phyloP scores from a whole-genome alignment of 2,797 vertebrate genomes.

The Lophotriccus pileatus region DNA sequence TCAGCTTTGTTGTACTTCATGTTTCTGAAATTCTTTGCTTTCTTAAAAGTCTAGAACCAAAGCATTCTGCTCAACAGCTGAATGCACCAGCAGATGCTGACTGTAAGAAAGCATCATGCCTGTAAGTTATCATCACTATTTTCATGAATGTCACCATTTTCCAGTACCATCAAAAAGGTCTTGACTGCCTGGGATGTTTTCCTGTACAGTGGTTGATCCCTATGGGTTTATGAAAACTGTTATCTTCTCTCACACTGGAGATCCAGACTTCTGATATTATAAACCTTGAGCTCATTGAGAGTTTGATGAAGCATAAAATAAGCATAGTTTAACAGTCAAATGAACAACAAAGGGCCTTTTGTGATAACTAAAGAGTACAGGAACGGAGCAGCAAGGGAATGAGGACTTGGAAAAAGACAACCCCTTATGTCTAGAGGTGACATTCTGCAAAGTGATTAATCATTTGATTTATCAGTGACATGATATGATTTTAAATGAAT shows the following conservation, averaged over 20 bases:
- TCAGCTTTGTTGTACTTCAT: not conserved
- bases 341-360: constrained; percentile 40
- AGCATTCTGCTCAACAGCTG: not conserved
- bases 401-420: not conserved
- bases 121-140: not conserved
- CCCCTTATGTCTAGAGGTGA: not conserved
- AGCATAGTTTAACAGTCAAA: constrained; percentile 22
- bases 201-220: not conserved
- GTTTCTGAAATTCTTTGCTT: not conserved
- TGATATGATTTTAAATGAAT: not conserved
- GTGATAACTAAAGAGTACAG: not conserved
- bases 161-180: not conserved
- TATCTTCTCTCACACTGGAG: not conserved
- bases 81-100: not conserved
- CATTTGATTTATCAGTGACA: not conserved
- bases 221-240: not conserved
- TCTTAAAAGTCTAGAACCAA: not conserved
- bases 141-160: not conserved
- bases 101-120: not conserved
- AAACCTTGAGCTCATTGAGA: constrained; percentile 23
- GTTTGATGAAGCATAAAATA: constrained; percentile 40
- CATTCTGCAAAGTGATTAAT: not conserved
- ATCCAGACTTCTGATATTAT: not conserved
- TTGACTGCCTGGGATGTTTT: not conserved
- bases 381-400: not conserved